Conservation (phyloP, 2,888 invertebrate species). For the Phengaris alcon region DNA sequence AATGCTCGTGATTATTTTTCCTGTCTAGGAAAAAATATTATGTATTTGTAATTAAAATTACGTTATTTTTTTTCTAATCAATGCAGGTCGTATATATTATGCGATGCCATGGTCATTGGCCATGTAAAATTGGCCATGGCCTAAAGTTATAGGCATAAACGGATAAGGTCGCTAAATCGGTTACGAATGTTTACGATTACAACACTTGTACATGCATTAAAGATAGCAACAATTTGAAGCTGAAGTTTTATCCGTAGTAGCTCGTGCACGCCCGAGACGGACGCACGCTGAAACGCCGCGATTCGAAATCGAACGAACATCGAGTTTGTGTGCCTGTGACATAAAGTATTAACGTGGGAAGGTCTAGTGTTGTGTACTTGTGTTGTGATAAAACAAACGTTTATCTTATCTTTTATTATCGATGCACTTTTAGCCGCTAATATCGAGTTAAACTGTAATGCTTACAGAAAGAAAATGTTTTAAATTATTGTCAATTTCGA, state of each 20-base stretch:
- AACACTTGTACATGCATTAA: constrained; percentile 41
- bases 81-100: not conserved
- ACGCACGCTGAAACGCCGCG: constrained; percentile 54
- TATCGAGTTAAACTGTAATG: not conserved
- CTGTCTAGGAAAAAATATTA: not conserved
- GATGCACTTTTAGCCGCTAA: constrained; percentile 1
- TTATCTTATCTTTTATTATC: constrained; percentile 14
- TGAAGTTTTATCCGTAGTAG: constrained; percentile 59
- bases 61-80: not conserved
- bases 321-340: constrained; percentile 56
- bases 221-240: constrained; percentile 55
- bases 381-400: constrained; percentile 27
- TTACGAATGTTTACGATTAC: constrained; percentile 32
- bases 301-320: constrained; percentile 47
- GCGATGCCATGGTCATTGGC: not conserved
- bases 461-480: not conserved
- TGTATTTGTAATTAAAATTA: not conserved
- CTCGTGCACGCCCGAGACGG: constrained; percentile 63
- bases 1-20: not conserved
- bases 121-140: not conserved
- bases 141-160: constrained; percentile 8
- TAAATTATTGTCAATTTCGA: too few relatives aligned
- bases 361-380: constrained; percentile 38
- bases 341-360: constrained; percentile 38
- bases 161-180: constrained; percentile 24